phyloP scores from a whole-genome alignment of 2,888 invertebrate species.

The Lamproptera curius region DNA sequence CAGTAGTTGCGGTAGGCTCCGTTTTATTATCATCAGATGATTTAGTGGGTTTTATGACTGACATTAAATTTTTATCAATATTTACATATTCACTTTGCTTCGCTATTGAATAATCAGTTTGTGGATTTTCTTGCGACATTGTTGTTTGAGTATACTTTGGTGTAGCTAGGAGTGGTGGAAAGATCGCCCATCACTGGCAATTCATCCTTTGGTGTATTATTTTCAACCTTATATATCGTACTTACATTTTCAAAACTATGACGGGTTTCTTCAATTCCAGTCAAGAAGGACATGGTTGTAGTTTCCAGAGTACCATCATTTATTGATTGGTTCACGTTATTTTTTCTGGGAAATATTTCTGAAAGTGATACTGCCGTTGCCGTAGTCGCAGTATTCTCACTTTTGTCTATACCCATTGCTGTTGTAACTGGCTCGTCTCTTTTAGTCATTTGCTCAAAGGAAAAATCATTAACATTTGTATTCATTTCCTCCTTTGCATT shows the following conservation, averaged over 20 bases:
- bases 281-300: slow-evolving; percentile 17
- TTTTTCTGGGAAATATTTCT: slow-evolving; percentile 12
- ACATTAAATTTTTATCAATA: slow-evolving; percentile 40
- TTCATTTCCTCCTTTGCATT: slow-evolving; percentile 20
- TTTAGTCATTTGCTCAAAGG: slow-evolving; percentile 33
- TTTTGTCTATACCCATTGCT: no score
- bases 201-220: slow-evolving; percentile 18
- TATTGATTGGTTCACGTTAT: slow-evolving; percentile 5
- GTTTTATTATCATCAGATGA: slow-evolving; percentile 23
- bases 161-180: slow-evolving; percentile 3
- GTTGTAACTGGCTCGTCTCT: no score
- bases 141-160: slow-evolving; percentile 26
- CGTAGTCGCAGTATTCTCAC: no score
- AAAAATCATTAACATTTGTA: slow-evolving; percentile 30
- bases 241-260: slow-evolving; percentile 11
- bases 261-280: slow-evolving; percentile 16
- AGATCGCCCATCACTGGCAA: slow-evolving; percentile 11
- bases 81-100: slow-evolving; percentile 33
- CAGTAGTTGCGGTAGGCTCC: slow-evolving; percentile 15
- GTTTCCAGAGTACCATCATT: slow-evolving; percentile 12
- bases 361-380: slow-evolving; percentile 18
- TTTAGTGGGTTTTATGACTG: slow-evolving; percentile 37
- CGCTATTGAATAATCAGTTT: no score
- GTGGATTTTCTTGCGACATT: slow-evolving; percentile 33
- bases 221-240: slow-evolving; percentile 21